Conservation (phyloP, 2,797 vertebrate species). For the Notamacropus eugenii region DNA sequence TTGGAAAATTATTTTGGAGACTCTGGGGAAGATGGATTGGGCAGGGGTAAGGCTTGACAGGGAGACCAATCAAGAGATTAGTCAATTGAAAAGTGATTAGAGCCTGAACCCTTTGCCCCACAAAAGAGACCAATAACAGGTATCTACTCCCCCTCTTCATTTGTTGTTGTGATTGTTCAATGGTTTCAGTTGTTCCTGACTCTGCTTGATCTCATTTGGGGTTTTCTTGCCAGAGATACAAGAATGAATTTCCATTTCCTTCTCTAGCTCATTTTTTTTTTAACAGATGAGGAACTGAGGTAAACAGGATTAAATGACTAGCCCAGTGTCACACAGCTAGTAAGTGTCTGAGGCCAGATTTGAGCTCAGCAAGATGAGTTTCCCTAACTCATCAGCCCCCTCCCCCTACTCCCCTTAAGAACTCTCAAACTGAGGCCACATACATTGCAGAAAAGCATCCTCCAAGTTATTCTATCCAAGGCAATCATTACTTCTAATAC, state of each 20-base stretch:
- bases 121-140: neutral
- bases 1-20: neutral
- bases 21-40: neutral
- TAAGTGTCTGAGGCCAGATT: neutral
- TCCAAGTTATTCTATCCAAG: neutral
- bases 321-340: neutral
- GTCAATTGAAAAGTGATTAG: neutral
- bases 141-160: neutral
- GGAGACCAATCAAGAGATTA: neutral
- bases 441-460: neutral
- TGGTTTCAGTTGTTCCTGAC: neutral
- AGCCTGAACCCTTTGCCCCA: neutral
- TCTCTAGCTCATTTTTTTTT: neutral
- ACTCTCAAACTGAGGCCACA: neutral
- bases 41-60: neutral
- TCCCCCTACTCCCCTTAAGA: neutral
- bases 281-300: neutral
- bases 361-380: neutral
- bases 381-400: neutral
- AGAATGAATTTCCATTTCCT: neutral
- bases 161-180: neutral
- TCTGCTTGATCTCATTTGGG: neutral
- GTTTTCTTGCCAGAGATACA: neutral
- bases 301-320: neutral
- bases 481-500: neutral